Base-by-base conservation (phyloP, 2,113 vertebrate genomes). In the Fregetta grallaria region DNA sequence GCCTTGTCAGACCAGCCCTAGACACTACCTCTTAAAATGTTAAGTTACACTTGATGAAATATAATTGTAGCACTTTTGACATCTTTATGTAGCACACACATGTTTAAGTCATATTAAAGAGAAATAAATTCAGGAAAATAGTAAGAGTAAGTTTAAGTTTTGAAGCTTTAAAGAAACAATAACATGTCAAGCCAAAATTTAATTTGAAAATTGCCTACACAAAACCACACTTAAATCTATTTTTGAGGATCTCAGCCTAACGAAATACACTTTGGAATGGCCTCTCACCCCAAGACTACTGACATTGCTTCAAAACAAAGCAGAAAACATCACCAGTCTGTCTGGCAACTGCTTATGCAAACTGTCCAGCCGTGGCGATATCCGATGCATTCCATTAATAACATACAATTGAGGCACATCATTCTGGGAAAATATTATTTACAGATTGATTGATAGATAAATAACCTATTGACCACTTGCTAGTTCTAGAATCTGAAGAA, bases 41-140 rank as follows among this genome's bases (percentile, higher is more conserved):
- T 95, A 96, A 96, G 59, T 86, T 96, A 96, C 71, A 96, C 94
- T 96, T 96, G 87, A 96, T 94, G 71, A 97, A 97, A 96, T 91
- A 62, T 94, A 97, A 97, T 97, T 97, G 95, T 86, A 98, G 89
- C 61, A 96, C 56, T 95, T 95, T 72, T 96, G 92, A 96, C 66
- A 97, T 97, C 95, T 96, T 96, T 95, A 97, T 79, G 94, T 91
- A 97, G 87, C 53, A 90, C 74, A 96, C 63, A 93, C 72, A 91
- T 53, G 47, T 96, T 96, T 94, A 87, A 91, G 90, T 95, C 79
- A 82, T 97, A 93, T 94, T n/a, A n/a, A n/a, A n/a, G n/a, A n/a
- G n/a, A n/a, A n/a, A n/a, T n/a, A n/a, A n/a, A n/a, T n/a, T n/a
- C n/a, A n/a, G n/a, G n/a, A n/a, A n/a, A n/a, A n/a, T n/a, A n/a